Evolutionary conservation across 2,888 invertebrate genomes (phyloP).

Genomic region (Catocala nupta): DNA sequence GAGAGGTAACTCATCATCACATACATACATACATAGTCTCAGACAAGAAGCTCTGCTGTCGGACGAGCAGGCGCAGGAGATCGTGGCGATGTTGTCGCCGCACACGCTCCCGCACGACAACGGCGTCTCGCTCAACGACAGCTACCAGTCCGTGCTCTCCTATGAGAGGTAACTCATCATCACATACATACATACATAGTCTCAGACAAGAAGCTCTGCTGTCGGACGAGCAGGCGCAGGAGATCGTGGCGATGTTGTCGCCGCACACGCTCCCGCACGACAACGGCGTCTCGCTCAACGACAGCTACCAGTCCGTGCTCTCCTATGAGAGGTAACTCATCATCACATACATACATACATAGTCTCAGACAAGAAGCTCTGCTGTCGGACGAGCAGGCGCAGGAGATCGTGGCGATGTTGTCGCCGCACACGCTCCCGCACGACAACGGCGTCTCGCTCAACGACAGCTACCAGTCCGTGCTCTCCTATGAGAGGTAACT

Average conservation of each 20-base stretch:
- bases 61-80: constrained; percentile 96
- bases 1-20: constrained; percentile 70
- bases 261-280: constrained; percentile 85
- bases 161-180: constrained; percentile 76
- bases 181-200: background rate
- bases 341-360: background rate
- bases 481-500: constrained; percentile 84
- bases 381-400: constrained; percentile 96
- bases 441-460: constrained; percentile 85
- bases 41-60: constrained; percentile 94
- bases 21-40: constrained; percentile 40
- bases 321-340: constrained; percentile 80
- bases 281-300: constrained; percentile 86
- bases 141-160: constrained; percentile 87
- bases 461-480: constrained; percentile 87
- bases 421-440: constrained; percentile 87
- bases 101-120: constrained; percentile 81
- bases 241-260: constrained; percentile 93
- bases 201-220: constrained; percentile 93
- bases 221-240: constrained; percentile 96
- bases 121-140: constrained; percentile 86
- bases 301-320: constrained; percentile 87
- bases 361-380: constrained; percentile 94
- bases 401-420: constrained; percentile 94
- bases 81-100: constrained; percentile 92